phyloP scores from a whole-genome alignment of 2,888 invertebrate genomes.

The Eupithecia insigniata region DNA sequence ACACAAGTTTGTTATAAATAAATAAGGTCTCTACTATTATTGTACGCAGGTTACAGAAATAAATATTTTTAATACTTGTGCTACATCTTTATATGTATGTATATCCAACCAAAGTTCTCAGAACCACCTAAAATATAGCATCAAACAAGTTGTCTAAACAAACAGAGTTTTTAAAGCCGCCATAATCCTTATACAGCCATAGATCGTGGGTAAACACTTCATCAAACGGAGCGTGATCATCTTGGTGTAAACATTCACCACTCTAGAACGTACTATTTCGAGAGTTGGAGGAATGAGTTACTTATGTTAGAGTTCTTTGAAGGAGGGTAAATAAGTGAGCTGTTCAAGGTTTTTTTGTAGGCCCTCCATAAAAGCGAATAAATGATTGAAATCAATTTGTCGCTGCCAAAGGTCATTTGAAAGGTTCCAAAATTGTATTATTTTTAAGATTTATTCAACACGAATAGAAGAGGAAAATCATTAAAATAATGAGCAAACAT shows the following conservation, averaged over 20 bases:
- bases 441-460: not conserved
- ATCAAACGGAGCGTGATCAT: constrained; percentile 44
- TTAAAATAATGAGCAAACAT: not conserved
- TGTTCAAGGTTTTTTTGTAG: not conserved
- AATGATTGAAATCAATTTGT: not conserved
- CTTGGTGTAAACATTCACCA: constrained; percentile 50
- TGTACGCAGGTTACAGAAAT: not conserved
- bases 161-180: constrained; percentile 45
- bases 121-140: constrained; percentile 10
- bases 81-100: too few relatives aligned
- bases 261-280: constrained; percentile 55
- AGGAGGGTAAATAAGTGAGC: not conserved
- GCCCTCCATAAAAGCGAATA: not conserved
- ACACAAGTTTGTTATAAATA: too few relatives aligned
- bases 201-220: constrained; percentile 45
- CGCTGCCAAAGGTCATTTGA: not conserved
- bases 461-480: not conserved
- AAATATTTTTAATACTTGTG: not conserved
- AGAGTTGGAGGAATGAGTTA: constrained; percentile 29
- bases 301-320: constrained; percentile 13
- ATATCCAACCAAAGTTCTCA: not conserved
- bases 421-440: not conserved
- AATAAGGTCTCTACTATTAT: not conserved
- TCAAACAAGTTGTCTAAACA: constrained; percentile 31
- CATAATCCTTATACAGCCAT: constrained; percentile 44